Base-by-base conservation (phyloP, 2,113 vertebrate genomes). In the Vulpes lagopus region DNA sequence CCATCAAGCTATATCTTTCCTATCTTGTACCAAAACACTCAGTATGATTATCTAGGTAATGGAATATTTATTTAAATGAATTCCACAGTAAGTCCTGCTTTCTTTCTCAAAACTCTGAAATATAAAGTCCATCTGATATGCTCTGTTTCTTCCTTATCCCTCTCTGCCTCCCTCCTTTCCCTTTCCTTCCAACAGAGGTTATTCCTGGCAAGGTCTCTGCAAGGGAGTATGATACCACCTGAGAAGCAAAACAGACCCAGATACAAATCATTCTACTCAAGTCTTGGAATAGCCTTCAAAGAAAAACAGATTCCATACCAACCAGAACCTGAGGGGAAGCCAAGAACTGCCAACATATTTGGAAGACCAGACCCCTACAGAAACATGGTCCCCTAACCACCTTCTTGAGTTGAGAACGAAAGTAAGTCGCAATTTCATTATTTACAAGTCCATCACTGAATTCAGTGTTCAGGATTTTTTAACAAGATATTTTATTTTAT, bases 261-360 rank as follows among this genome's bases (percentile, higher is more conserved):
- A 98, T 98, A 98, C 91, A 98, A 98, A 98, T 97, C 95, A 97
- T 97, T 97, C 81, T 84, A 64, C 91, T 94, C 73, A 87, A 79
- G 71, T 94, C 93, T 97, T 97, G 91, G 97, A 96, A 82, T 73
- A 82, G 49, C 43, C 81, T 98, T 97, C 97, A 97, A 98, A 98
- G 97, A 67, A 96, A 97, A 96, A 96, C 91, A 93, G 95, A 97
- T 97, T 91, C 82, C 91, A 91, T 69, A 96, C 91, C 89, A 95
- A 43, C 86, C 91, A 97, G 67, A 78, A 80, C 35, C 89, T 93
- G 83, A 96, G 53, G 65, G 64, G 62, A 93, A 59, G 91, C 91
- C 92, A 95, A 97, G 79, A 96, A 62, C 73, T 92, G 94, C 91
- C 95, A 97, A 89, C 94, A 30, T 91, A 69, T 74, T 94, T 92